Evolutionary conservation across 2,888 invertebrate genomes (phyloP).

Genomic region (Xanthia togata): DNA sequence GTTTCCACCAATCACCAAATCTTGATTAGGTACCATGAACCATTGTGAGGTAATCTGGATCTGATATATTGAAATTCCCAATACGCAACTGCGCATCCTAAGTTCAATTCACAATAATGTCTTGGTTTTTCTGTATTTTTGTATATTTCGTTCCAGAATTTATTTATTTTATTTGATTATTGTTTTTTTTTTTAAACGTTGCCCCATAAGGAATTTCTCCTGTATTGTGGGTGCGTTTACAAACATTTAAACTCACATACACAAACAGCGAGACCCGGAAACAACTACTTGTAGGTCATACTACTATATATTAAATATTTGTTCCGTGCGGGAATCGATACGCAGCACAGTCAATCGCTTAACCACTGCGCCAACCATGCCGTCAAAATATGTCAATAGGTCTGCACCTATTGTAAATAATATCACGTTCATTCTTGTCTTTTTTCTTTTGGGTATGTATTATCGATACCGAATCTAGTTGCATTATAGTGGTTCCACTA

Average conservation of each 20-base stretch:
- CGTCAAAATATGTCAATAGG: too few species aligned
- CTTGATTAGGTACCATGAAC: neutral
- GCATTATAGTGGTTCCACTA: neutral
- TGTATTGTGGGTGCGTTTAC: too few species aligned
- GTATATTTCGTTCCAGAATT: neutral
- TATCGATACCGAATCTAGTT: neutral
- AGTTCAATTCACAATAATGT: neutral
- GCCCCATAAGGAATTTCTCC: too few species aligned
- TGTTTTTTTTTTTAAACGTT: too few species aligned
- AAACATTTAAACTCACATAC: too few species aligned
- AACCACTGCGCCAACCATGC: too few species aligned
- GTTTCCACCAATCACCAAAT: neutral
- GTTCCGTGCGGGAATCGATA: too few species aligned
- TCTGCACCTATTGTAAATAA: neutral
- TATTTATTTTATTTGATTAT: too few species aligned
- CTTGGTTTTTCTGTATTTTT: neutral
- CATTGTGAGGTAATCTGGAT: neutral
- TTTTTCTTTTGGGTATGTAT: neutral
- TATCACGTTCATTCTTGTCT: neutral
- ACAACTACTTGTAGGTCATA: too few species aligned
- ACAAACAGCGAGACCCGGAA: too few species aligned
- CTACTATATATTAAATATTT: too few species aligned
- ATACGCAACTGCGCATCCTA: neutral
- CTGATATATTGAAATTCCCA: neutral
- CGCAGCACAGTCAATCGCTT: too few species aligned